Percentiles rank a stretch among this genome's conserved stretches.
These are phyloP conservation scores for Erebia ligea DNA, from an alignment of 2,888 invertebrate species.

Conservation along the genomic window DNA sequence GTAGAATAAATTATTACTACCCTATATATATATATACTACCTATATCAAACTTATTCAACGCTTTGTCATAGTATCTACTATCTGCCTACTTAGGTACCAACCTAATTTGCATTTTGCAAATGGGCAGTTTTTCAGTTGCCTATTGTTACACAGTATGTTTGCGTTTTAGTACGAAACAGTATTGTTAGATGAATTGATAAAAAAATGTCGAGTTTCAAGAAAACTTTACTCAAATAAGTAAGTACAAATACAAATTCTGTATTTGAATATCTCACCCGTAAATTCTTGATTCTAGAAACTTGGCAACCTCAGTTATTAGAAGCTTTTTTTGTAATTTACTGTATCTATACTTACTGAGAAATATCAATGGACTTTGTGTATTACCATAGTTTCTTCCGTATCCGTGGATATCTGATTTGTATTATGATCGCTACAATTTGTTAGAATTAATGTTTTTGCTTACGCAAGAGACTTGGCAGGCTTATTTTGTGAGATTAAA, in stretches of 20 bases:
- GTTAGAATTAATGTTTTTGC: neutral
- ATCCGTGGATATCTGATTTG: neutral
- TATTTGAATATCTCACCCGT: neutral
- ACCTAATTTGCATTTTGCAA: neutral
- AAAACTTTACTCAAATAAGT: neutral
- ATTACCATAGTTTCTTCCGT: constrained; percentile 14
- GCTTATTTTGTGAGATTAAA: neutral
- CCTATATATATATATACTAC: too few relatives aligned
- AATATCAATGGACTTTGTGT: constrained; percentile 7
- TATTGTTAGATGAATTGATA: constrained; percentile 6
- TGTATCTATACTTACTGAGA: neutral
- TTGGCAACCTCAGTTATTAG: neutral
- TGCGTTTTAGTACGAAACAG: too few relatives aligned
- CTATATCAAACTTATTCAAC: too few relatives aligned
- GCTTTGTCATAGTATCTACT: too few relatives aligned
- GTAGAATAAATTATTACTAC: too few relatives aligned
- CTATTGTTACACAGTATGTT: too few relatives aligned
- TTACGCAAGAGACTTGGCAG: neutral
- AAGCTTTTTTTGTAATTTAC: neutral
- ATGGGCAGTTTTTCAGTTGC: too few relatives aligned
- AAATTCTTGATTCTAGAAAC: neutral
- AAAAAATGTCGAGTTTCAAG: neutral
- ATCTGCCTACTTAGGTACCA: neutral
- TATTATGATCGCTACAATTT: neutral
- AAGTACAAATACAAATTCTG: neutral